Evolutionary conservation across 1,140 invertebrate species (phyloP), one percentile per base, ranked within the genome.

Genomic region (Glossosoma conforme): DNA sequence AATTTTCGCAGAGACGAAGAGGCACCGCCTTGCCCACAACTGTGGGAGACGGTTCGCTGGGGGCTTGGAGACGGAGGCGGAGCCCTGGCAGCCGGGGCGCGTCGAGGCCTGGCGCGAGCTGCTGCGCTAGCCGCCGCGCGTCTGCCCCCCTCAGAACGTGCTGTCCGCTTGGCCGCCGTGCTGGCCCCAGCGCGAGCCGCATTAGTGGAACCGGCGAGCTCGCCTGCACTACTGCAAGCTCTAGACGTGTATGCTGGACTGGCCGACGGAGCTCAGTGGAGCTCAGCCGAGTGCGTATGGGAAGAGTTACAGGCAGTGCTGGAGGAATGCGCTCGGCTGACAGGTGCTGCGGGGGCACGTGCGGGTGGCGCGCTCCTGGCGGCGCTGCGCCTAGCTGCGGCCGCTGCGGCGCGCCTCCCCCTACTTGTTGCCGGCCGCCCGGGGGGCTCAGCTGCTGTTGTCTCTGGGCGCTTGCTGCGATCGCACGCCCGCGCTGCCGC

Each of bases 41-140:
- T 58, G 14, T 52, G 56, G 51, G 56, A 58, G 38, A 47, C 52
- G 8, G 47, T 58, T 1, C 36, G 30, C 32, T 58, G 56, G 56
- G 56, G 56, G 4, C 36, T 54, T 6, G 52, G 56, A 19, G n/a
- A 42, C 3, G 52, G 41, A 6, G 56, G 56, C 5, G 19, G 21
- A 4, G 51, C 36, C 4, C 32, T 58, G 28, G 41, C 35, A 1
- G 47, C 30, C 10, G 43, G 36, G 19, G 52, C 46, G 2, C 47
- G 56, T 4, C 42, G 52, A 0, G 47, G 47, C 6, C 28, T 58
- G 46, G 56, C 56, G 9, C 32, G 35, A 17, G 41, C 51, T 13
- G 46, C 45, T 2, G 56, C 44, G 1, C 28, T 35, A 13, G 37
- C 47, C 18, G 33, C 44, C 2, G 43, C 25, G 6, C 47, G 44